phyloP scores from a whole-genome alignment of 1,140 invertebrate genomes.

The Caenorhabditis tropicalis region DNA sequence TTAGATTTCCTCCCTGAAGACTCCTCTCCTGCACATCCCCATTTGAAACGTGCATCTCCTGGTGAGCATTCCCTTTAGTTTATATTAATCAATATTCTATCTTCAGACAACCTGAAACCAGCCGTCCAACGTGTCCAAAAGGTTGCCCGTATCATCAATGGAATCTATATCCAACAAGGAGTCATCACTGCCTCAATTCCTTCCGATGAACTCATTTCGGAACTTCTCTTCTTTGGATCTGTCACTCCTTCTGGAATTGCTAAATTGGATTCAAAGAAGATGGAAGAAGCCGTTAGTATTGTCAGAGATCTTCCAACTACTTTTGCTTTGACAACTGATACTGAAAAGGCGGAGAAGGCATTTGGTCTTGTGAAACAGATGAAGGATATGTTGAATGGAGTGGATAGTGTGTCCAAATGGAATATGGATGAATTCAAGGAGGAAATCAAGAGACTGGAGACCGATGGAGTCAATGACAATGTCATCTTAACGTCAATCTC shows the following conservation, averaged over 20 bases:
- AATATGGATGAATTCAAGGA: no score
- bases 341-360: neutral
- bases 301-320: neutral
- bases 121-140: neutral
- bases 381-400: no score
- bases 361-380: neutral
- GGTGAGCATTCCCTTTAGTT: no score
- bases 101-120: neutral
- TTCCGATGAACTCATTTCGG: neutral
- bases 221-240: neutral
- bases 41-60: no score
- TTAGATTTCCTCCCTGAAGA: no score
- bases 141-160: neutral
- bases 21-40: no score
- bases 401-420: no score
- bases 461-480: no score
- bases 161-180: neutral
- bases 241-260: neutral
- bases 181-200: neutral
- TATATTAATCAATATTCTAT: no score
- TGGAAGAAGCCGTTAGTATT: neutral
- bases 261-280: neutral
- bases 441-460: no score
- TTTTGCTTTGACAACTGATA: neutral
- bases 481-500: no score